phyloP scores from a whole-genome alignment of 1,140 invertebrate genomes.

The Nasonia giraulti region DNA sequence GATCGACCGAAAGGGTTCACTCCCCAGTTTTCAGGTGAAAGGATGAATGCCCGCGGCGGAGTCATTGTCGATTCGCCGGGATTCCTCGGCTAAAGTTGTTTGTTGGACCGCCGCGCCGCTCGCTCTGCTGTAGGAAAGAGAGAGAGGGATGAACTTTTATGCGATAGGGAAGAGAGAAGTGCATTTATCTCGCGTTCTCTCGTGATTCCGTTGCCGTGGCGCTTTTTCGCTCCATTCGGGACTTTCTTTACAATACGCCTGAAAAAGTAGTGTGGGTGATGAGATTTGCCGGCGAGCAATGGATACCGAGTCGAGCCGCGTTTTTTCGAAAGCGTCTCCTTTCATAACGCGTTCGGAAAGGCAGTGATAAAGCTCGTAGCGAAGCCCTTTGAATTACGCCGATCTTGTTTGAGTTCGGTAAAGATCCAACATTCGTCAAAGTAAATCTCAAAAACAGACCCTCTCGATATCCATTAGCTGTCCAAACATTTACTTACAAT shows the following conservation, averaged over 20 bases:
- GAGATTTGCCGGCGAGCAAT: not conserved
- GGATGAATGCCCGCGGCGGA: not conserved
- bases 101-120: slow-evolving; percentile 1
- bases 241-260: not conserved
- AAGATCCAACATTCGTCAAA: not conserved
- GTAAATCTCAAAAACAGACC: not conserved
- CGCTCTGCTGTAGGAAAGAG: not conserved
- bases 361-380: not conserved
- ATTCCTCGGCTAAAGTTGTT: slow-evolving; percentile 32
- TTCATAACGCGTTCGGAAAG: not conserved
- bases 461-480: slow-evolving; percentile 1
- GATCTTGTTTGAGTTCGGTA: not conserved
- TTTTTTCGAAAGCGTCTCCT: not conserved
- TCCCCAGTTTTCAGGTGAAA: not conserved
- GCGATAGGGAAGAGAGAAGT: not conserved
- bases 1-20: not conserved
- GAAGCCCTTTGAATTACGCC: not conserved
- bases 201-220: not conserved
- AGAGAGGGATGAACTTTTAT: slow-evolving; percentile 26
- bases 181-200: slow-evolving; percentile 4
- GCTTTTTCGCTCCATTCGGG: not conserved
- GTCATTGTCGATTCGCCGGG: slow-evolving; percentile 21
- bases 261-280: too few relatives aligned
- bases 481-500: not conserved
- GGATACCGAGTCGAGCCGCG: too few relatives aligned